phyloP scores from a whole-genome alignment of 2,113 vertebrate species.

The Pelecanus crispus region DNA sequence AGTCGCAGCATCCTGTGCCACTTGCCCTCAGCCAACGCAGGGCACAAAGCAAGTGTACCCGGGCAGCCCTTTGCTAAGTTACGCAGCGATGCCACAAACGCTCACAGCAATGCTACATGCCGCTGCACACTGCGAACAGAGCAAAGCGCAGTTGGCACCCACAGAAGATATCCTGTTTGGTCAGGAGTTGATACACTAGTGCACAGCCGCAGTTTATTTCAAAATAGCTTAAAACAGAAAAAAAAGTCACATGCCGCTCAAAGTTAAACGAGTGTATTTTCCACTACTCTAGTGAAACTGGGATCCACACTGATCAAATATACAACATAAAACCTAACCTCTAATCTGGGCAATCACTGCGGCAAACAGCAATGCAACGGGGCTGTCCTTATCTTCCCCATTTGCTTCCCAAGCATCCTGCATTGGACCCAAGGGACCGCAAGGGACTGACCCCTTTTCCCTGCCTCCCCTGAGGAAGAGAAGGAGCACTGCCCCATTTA shows the following conservation, averaged over 20 bases:
- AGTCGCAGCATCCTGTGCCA: neutral
- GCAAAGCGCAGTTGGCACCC: neutral
- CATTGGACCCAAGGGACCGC: neutral
- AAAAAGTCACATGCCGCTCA: fast-evolving
- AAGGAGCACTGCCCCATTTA: neutral
- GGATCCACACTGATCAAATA: neutral
- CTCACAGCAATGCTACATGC: neutral
- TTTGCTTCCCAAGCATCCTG: neutral
- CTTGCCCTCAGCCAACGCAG: neutral
- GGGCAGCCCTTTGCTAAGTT: neutral
- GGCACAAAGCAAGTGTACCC: neutral
- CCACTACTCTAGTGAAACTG: neutral
- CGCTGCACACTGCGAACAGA: fast-evolving
- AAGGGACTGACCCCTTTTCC: neutral
- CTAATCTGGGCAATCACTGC: neutral
- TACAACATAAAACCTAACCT: neutral
- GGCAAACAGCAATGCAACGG: neutral
- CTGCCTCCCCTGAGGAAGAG: neutral
- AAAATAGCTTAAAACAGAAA: neutral
- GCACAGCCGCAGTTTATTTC: neutral
- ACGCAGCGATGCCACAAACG: neutral
- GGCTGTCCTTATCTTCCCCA: neutral
- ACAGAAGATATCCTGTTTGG: neutral
- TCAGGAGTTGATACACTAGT: neutral
- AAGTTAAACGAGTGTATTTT: neutral